Evolutionary conservation across 2,888 invertebrate species (phyloP).

Genomic region (Melieria picta): DNA sequence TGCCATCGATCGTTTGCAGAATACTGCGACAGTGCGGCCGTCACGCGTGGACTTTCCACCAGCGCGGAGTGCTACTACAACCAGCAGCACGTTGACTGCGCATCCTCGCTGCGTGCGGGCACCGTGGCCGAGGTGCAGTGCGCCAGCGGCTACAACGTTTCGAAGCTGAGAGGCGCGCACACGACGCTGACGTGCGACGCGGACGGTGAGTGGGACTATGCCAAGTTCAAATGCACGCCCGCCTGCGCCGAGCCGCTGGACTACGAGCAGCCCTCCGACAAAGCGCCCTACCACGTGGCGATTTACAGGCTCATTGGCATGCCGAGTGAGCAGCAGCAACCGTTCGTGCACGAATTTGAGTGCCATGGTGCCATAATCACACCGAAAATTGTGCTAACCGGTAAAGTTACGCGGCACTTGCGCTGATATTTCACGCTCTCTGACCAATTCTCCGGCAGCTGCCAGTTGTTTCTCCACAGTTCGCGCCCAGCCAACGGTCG

Average conservation of each 20-base stretch:
- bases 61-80: slow-evolving; percentile 32
- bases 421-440: too few relatives aligned
- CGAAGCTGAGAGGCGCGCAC: neutral
- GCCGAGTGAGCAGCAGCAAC: neutral
- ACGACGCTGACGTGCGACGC: slow-evolving; percentile 40
- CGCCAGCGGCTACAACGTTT: slow-evolving; percentile 34
- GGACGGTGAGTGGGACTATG: slow-evolving; percentile 49
- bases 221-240: slow-evolving; percentile 48
- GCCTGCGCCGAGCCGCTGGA: slow-evolving; percentile 45
- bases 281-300: slow-evolving; percentile 52
- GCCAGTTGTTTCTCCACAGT: slow-evolving; percentile 23
- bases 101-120: slow-evolving; percentile 22
- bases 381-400: slow-evolving; percentile 48
- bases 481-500: slow-evolving; percentile 28
- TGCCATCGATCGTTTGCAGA: neutral
- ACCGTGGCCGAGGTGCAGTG: slow-evolving; percentile 39
- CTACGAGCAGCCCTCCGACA: neutral
- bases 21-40: neutral
- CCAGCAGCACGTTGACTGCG: slow-evolving; percentile 18
- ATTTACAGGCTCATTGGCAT: slow-evolving; percentile 37
- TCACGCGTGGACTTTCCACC: neutral
- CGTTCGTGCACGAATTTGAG: slow-evolving; percentile 4
- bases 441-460: neutral
- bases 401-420: slow-evolving; percentile 27
- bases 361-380: slow-evolving; percentile 51